A percentile compares a stretch with the other conserved stretches of the same genome.
These are phyloP conservation scores for Keiferia lycopersicella DNA, from an alignment of 2,888 invertebrate genomes.

Conservation along the genomic window DNA sequence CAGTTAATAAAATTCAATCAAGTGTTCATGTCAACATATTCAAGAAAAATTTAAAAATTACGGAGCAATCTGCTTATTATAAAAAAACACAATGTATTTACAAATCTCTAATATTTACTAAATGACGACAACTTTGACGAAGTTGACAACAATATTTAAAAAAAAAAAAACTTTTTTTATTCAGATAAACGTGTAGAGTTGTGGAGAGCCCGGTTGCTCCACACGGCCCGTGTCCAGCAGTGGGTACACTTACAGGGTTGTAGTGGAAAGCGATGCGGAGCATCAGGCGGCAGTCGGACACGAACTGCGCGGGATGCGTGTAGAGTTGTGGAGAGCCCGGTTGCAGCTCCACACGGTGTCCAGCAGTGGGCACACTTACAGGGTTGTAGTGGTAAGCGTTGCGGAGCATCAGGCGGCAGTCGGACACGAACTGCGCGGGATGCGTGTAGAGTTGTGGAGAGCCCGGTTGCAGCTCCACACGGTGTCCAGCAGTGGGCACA, in stretches of 20 bases:
- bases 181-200: not conserved
- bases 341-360: too few relatives aligned
- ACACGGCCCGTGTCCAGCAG: not conserved
- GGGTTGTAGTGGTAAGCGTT: not conserved
- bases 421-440: conserved; percentile 23
- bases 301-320: conserved; percentile 21
- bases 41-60: too few relatives aligned
- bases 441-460: not conserved
- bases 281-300: conserved; percentile 27
- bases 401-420: conserved; percentile 27
- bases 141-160: too few relatives aligned
- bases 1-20: too few relatives aligned
- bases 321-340: too few relatives aligned
- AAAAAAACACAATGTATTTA: too few relatives aligned
- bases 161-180: too few relatives aligned
- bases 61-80: too few relatives aligned
- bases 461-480: not conserved
- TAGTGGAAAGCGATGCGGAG: not conserved
- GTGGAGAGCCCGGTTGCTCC: too few relatives aligned
- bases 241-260: not conserved
- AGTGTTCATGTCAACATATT: too few relatives aligned
- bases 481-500: not conserved
- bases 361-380: not conserved
- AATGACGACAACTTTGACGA: too few relatives aligned
- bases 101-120: too few relatives aligned